A percentile compares a stretch with the other conserved stretches of the same genome.
Evolutionary conservation across 2,888 invertebrate species (phyloP).

Genomic region (Tachina grossa): DNA sequence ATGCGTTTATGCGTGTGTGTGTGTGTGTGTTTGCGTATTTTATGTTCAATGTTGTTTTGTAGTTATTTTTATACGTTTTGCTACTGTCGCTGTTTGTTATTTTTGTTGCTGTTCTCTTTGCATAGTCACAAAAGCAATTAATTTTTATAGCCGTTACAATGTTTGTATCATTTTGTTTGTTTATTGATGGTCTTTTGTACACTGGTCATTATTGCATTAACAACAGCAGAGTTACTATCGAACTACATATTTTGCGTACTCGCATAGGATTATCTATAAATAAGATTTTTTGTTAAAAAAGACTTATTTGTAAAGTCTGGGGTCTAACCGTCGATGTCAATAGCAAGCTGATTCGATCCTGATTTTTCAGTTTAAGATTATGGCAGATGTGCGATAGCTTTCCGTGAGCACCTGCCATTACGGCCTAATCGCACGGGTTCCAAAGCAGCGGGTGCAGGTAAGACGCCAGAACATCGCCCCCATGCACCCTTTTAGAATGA

Average conservation of each 20-base stretch:
- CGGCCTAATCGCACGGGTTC: too few relatives aligned
- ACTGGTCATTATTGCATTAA: slow-evolving; percentile 39
- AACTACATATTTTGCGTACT: too few relatives aligned
- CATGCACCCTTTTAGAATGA: too few relatives aligned
- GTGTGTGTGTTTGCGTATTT: not conserved
- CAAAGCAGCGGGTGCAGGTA: too few relatives aligned
- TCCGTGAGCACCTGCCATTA: too few relatives aligned
- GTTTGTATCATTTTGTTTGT: slow-evolving; percentile 46
- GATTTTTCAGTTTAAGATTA: too few relatives aligned
- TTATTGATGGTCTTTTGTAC: slow-evolving; percentile 41
- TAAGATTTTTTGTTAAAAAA: too few relatives aligned
- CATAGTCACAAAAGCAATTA: slow-evolving; percentile 62
- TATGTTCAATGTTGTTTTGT: slow-evolving; percentile 36
- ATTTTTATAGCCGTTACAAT: slow-evolving; percentile 59
- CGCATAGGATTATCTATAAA: not conserved
- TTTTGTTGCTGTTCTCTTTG: slow-evolving; percentile 27
- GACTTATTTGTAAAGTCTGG: too few relatives aligned
- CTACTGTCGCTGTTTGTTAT: not conserved
- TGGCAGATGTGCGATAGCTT: too few relatives aligned
- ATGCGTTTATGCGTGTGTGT: not conserved
- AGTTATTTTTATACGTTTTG: slow-evolving; percentile 17
- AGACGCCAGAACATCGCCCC: too few relatives aligned
- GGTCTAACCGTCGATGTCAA: too few relatives aligned
- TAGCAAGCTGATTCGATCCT: too few relatives aligned
- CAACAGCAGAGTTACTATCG: not conserved